Evolutionary conservation across 2,113 vertebrate genomes (phyloP), one percentile per base, ranked within the genome.

Genomic region (Polypterus senegalus): DNA sequence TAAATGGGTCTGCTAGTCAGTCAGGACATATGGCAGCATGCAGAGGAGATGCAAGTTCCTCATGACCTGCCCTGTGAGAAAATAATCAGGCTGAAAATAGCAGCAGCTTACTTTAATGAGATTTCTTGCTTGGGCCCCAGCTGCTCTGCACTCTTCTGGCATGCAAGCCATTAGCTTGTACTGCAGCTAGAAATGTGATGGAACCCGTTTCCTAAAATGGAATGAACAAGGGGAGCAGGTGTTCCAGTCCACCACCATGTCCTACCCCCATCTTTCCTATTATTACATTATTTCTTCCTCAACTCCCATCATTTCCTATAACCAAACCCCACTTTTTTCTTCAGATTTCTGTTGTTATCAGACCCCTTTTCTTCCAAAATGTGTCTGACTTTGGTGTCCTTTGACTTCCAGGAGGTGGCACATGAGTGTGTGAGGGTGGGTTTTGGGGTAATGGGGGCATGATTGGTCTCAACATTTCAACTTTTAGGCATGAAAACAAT

Each of bases 31-130:
- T n/a, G n/a, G 5, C 62, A 72, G 70, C 5, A 9, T 66, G 6
- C 54, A 68, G 66, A 61, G 60, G 58, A 71, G 72, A 69, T 66
- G 56, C 46, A 73, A 79, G 69, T 84, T 80, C 76, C 71, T 86
- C 80, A 86, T 85, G 79, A 79, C 81, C 83, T 78, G 82, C 81
- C 79, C 80, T 82, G 77, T 80, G 75, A 81, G 76, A 88, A 84
- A 82, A 85, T 79, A 89, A 83, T 88, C 84, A 83, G 75, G 73
- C 88, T 91, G 81, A 85, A 91, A 89, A 90, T 88, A 89, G 84
- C 72, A 83, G 78, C 83, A 78, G 85, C 84, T 92, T 89, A 88
- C 78, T 87, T 88, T 89, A 89, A 90, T 86, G 85, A 91, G 86
- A 89, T 89, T 88, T 84, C 83, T 86, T 82, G 77, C 81, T 84